phyloP scores from a whole-genome alignment of 2,888 invertebrate species.

The Catocala nupta region DNA sequence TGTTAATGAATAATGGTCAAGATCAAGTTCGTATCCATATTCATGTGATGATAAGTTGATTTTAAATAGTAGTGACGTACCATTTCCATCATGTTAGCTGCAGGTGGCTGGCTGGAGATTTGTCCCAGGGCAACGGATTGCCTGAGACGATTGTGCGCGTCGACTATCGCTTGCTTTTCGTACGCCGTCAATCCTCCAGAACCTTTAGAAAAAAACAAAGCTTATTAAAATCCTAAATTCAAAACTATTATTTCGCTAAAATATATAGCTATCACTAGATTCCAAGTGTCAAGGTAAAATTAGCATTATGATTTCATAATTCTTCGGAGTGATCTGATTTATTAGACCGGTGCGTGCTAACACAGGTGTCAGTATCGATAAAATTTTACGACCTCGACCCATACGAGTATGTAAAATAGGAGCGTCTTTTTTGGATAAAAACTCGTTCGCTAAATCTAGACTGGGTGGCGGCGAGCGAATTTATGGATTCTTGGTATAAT shows the following conservation, averaged over 20 bases:
- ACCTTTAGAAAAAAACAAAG: constrained; percentile 73
- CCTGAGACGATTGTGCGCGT: constrained; percentile 93
- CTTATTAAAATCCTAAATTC: constrained; percentile 12
- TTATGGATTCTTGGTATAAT: constrained; percentile 57
- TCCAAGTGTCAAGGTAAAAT: constrained; percentile 61
- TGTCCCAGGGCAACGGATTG: constrained; percentile 93
- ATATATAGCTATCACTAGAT: constrained; percentile 12
- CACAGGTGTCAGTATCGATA: constrained; percentile 80
- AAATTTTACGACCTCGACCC: constrained; percentile 80
- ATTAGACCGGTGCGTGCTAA: constrained; percentile 72
- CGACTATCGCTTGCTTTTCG: constrained; percentile 92
- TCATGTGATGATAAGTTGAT: constrained; percentile 15
- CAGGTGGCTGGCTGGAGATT: constrained; percentile 91
- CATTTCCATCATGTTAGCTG: constrained; percentile 96
- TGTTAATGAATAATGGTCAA: constrained; percentile 43
- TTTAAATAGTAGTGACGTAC: constrained; percentile 76
- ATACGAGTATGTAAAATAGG: constrained; percentile 78
- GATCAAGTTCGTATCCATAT: constrained; percentile 42
- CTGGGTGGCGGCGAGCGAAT: constrained; percentile 78
- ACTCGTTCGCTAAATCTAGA: constrained; percentile 75
- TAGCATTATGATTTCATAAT: constrained; percentile 66
- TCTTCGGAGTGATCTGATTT: constrained; percentile 71
- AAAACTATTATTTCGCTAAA: constrained; percentile 9
- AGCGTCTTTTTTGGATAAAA: constrained; percentile 65
- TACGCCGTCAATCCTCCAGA: constrained; percentile 90